Percentiles rank a stretch among this genome's conserved stretches.
Evolutionary conservation across 2,797 vertebrate species (phyloP).

Genomic region (Thaleichthys pacificus): DNA sequence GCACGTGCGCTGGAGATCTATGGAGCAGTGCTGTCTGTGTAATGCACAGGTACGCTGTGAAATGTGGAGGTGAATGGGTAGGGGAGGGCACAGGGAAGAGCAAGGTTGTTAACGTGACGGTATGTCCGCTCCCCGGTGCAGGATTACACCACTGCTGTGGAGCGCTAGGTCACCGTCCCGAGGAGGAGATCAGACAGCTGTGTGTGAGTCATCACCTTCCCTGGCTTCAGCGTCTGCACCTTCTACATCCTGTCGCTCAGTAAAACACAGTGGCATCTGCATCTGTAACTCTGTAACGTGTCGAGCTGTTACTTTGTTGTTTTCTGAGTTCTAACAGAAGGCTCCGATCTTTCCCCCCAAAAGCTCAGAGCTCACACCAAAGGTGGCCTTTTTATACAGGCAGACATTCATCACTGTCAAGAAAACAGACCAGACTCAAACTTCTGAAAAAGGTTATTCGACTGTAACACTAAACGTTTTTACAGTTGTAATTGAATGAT

Average conservation of each 20-base stretch:
- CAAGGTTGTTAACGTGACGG: no score
- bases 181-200: conserved; percentile 6
- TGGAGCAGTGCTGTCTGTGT: no score
- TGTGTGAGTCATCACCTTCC: neutral
- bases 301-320: conserved; percentile 9
- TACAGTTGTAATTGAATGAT: conserved; percentile 8
- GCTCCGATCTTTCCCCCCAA: conserved; percentile 13
- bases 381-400: neutral
- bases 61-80: no score
- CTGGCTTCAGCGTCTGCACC: neutral
- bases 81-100: no score
- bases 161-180: neutral
- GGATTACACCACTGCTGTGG: no score
- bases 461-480: conserved; percentile 10
- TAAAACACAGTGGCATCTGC: conserved; percentile 35
- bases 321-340: conserved; percentile 25
- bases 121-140: no score
- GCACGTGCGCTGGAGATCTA: no score
- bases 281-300: conserved; percentile 28
- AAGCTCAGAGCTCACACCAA: neutral
- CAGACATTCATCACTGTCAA: conserved; percentile 9
- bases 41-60: no score
- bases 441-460: conserved; percentile 15
- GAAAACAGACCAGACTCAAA: neutral
- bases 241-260: conserved; percentile 21